Base-by-base conservation (phyloP, 2,797 vertebrate genomes). In the Poliocrania exsul region DNA sequence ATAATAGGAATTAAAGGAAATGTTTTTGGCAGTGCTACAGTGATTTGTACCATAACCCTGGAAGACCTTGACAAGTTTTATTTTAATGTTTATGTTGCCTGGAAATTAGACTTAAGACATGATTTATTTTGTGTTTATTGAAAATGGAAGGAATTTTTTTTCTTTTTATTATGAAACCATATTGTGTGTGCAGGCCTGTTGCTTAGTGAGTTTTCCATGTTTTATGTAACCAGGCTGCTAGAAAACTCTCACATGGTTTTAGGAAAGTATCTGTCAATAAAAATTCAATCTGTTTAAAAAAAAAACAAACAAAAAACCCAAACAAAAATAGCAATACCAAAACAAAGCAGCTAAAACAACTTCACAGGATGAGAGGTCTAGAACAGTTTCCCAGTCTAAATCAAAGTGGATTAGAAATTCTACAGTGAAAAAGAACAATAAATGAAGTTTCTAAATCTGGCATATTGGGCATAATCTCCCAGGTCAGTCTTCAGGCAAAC, bases 401-500 rank as follows among this genome's bases (percentile, higher is more conserved):
- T 70, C 86, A 80, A 29, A 72, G 73, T 81, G 57, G 75, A 94
- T 96, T 92, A 91, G 58, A 88, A 91, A 71, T 3, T 53, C 40
- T 80, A 14, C 37, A 53, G 44, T 73, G 33, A 64, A 84, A 93
- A 92, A 85, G 16, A 70, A 61, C 65, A 86, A 92, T 62, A 93
- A 95, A 72, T 88, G 17, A 92, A 82, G 50, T 70, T 46, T 81
- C 37, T 92, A 93, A 94, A 94, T 64, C 57, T 65, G 33, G 26
- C 70, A 66, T 54, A 73, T 13, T 92, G 3, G 21, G 12, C 0
- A 0, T 93, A 74, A 86, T 90, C 80, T 93, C 37, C 26, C 66
- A 89, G 51, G 21, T 92, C 90, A 50, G 29, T 38, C 53, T 86
- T 86, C 47, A 92, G 29, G 31, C 51, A 69, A 88, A 40, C 3